A percentile compares a stretch with the other conserved stretches of the same genome.
phyloP scores from a whole-genome alignment of 2,113 vertebrate genomes.

The Orthonyx spaldingii region DNA sequence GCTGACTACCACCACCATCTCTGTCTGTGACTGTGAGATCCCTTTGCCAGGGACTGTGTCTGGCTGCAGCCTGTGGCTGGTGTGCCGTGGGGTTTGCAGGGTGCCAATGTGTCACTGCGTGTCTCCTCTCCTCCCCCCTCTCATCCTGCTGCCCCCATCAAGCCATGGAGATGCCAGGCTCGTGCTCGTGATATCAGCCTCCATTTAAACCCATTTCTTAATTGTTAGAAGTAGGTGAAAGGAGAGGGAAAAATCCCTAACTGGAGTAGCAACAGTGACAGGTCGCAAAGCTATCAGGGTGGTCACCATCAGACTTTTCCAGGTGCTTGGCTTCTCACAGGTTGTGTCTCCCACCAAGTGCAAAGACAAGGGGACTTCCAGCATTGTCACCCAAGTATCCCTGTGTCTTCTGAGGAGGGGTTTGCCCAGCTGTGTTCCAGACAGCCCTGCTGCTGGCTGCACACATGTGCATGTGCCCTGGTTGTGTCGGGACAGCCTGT shows the following conservation, averaged over 20 bases:
- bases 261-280: rapidly evolving
- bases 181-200: not conserved
- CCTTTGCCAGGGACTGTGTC: not conserved
- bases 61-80: rapidly evolving
- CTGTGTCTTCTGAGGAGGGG: not conserved
- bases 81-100: rapidly evolving
- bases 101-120: not conserved
- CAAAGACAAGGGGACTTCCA: not conserved
- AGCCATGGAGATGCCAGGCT: not conserved
- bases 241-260: not conserved
- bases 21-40: not conserved
- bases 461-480: rapidly evolving
- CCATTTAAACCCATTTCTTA: not conserved
- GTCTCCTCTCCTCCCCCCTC: not conserved
- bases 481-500: rapidly evolving
- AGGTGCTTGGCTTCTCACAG: not conserved
- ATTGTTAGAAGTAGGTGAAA: not conserved
- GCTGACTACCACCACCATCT: not conserved
- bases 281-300: rapidly evolving
- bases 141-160: not conserved
- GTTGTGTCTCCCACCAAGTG: not conserved
- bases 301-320: not conserved
- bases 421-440: not conserved
- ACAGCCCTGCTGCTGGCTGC: not conserved
- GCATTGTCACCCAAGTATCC: not conserved